Conservation (phyloP, 2,888 invertebrate species). For the Gymnoscelis rufifasciata region DNA sequence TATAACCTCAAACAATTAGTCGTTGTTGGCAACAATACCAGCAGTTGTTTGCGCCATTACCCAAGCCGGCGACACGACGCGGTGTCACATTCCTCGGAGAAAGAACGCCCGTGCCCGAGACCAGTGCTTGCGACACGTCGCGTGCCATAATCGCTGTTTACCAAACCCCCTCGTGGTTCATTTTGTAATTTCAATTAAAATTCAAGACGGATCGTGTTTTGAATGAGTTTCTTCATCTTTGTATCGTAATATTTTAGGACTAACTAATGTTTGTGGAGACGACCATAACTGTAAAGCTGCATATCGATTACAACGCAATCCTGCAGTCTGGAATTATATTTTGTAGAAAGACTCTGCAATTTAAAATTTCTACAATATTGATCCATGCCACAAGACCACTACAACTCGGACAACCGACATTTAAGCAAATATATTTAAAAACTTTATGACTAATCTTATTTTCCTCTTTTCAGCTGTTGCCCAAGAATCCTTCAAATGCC, state of each 20-base stretch:
- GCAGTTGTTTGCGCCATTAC: conserved; percentile 21
- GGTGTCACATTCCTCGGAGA: conserved; percentile 58
- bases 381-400: conserved; percentile 21
- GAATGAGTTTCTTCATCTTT: conserved; percentile 44
- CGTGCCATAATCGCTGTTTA: conserved; percentile 51
- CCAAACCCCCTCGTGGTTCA: conserved; percentile 50
- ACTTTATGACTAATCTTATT: conserved; percentile 2
- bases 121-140: conserved; percentile 54
- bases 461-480: conserved; percentile 80
- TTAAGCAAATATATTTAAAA: too few species aligned
- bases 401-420: too few species aligned
- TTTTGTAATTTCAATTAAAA: conserved; percentile 67
- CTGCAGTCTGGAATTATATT: neutral
- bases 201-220: conserved; percentile 53
- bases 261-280: conserved; percentile 33
- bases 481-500: conserved; percentile 94
- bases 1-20: conserved; percentile 29
- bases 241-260: conserved; percentile 44
- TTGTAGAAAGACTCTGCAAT: too few species aligned
- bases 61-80: conserved; percentile 34
- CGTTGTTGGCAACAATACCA: conserved; percentile 30
- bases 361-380: too few species aligned
- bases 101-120: conserved; percentile 61
- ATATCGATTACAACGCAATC: too few species aligned
- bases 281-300: too few species aligned